Evolutionary conservation across 2,113 vertebrate species (phyloP), one percentile per base, ranked within the genome.

Genomic region (Epinephelus lanceolatus): DNA sequence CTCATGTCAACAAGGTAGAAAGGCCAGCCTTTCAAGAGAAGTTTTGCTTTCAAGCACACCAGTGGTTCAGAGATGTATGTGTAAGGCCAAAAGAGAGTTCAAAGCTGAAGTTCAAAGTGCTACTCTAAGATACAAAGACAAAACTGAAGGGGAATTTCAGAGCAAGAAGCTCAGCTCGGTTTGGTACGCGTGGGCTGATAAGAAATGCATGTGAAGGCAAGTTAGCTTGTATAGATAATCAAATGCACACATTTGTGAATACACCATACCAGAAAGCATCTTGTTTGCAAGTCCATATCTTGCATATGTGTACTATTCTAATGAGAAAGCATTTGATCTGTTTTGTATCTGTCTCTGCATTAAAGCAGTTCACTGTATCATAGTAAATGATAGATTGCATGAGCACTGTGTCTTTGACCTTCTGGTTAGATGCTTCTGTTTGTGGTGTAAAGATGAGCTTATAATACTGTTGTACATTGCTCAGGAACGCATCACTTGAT

Each of bases 101-200:
- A 84, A 82, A 87, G 78, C 76, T 63, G 60, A 68, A 59, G 56
- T 89, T 92, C 77, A 89, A 82, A 89, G 76, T 56, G 62, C 18
- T 81, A 23, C 66, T 76, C 53, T 23, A 7, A 80, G 72, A 80
- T 80, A 47, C 72, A 47, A 77, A 81, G 85, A 80, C 49, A 79
- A 78, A 85, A 84, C 49, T 73, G 47, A 79, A 78, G 65, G 51
- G 27, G 51, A 42, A 56, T 75, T 84, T 67, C 27, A 69, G 57
- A 74, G 60, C 23, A 63, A 59, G 73, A 66, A 23, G 37, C 71
- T 70, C 17, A 65, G 61, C 49, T 62, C 21, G 23, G 47, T 66
- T 76, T 65, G n/a, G 4, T 27, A 19, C 18, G 17, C 1, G 8
- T 42, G 49, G 37, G 19, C 47, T 76, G 56, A 71, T 75, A 11